A percentile compares a stretch with the other conserved stretches of the same genome.
phyloP scores from a whole-genome alignment of 1,140 invertebrate species.

The Polypedilum vanderplanki region DNA sequence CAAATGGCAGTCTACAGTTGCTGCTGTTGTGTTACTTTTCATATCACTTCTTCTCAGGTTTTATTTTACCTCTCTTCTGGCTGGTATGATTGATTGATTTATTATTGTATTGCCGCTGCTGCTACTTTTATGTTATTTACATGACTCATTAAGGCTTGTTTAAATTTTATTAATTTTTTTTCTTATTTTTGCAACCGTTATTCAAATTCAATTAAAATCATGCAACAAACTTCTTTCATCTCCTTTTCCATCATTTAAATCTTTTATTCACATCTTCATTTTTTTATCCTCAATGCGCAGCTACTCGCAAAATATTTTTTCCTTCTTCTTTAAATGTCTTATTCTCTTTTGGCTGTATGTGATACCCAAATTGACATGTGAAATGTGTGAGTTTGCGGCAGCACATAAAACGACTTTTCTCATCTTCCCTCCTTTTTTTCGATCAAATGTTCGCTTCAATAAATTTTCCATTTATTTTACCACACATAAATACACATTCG shows the following conservation, averaged over 20 bases:
- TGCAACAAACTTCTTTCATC: not conserved
- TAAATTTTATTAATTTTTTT: not conserved
- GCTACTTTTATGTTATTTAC: not conserved
- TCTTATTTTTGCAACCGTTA: not conserved
- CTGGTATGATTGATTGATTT: slow-evolving; percentile 24
- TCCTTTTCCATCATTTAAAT: slow-evolving; percentile 4
- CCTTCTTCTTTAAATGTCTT: not conserved
- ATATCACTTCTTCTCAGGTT: not conserved
- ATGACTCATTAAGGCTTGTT: not conserved
- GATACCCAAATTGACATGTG: not conserved
- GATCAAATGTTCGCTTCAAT: not conserved
- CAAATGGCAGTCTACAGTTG: not conserved
- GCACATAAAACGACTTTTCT: not conserved
- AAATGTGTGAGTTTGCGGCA: slow-evolving; percentile 9
- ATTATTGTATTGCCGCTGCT: not conserved
- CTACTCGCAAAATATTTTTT: not conserved
- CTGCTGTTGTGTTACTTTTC: not conserved
- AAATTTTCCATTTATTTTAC: not conserved
- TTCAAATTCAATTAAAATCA: not conserved
- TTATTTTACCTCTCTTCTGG: too few relatives aligned
- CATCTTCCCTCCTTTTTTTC: not conserved
- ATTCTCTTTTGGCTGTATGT: not conserved
- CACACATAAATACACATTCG: too few relatives aligned
- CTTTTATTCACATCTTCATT: not conserved
- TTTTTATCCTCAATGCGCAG: not conserved